Evolutionary conservation across 2,888 invertebrate genomes (phyloP), one percentile per base, ranked within the genome.

Genomic region (Ctena decussata): DNA sequence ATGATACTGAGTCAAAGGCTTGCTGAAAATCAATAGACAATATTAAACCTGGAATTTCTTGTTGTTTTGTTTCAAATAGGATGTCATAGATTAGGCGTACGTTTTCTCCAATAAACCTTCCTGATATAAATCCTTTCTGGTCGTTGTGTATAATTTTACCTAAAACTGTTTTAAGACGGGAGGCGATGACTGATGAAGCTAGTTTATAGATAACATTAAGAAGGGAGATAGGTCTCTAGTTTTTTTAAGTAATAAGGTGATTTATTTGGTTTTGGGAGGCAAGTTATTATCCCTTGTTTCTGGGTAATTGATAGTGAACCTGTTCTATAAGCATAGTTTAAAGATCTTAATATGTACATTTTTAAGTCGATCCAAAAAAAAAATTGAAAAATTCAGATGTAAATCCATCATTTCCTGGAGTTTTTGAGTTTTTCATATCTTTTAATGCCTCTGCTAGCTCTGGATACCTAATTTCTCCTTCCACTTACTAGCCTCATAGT

Each of bases 361-460:
- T 27, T 41, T 21, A 41, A 30, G 27, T 39, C 12, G 8, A 6
- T 15, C 27, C 27, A 24, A 44, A 30, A 72, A 65, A 44, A n/a
- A 72, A 27, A 1, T 44, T 12, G 2, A 72, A 72, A 21, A 30
- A 30, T 44, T 35, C 44, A 27, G 18, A 18, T 11, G 71, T 41
- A 27, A 71, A 71, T 1, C 71, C 71, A 71, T 71, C 72, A 21
- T 30, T 39, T 41, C 72, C 44, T 24, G 72, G 44, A 0, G 44
- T 72, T 72, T 72, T 41, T 44, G 30, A 30, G 30, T 39, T 72
- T 72, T 72, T 41, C 72, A 72, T 72, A 39, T 18, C 44, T 44
- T 24, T 44, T 44, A 44, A 24, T 30, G 30, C 41, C 0, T 72
- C 46, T 24, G 27, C 11, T 1, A 11, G 27, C 21, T 6, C 30